Base-by-base conservation (phyloP, 2,888 invertebrate genomes). In the Cheilosia soror region DNA sequence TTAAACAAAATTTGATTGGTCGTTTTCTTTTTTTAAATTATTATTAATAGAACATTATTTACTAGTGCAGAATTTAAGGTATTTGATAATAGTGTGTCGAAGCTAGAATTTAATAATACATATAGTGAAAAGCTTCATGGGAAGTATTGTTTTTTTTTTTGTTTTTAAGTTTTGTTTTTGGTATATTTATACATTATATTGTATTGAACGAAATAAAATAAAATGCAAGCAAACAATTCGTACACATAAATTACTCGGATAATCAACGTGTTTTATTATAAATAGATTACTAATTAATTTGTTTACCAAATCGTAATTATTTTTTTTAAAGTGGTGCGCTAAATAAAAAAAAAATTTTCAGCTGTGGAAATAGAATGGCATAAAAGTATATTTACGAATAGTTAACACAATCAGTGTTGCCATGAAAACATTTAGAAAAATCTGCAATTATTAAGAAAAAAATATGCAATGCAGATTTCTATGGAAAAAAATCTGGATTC, bases 131-230 rank as follows among this genome's bases (percentile, higher is more conserved):
- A 66, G 53, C 65, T 75, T 79, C 58, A 25, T 44, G 44, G 15
- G 63, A 68, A 78, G 44, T 76, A 42, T 63, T 55, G 33, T 44
- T 55, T 69, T 40, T 63, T 51, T 11, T 60, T 71, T 53, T 71
- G 13, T 15, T 73, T 15, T 53, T 44, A 11, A 0, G 73, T 68
- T 53, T 77, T 29, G 33, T 79, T 83, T 85, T 81, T 63, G 57
- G 81, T 85, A 72, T 71, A 76, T 81, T 81, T 85, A 72, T 85
- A 81, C 72, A 81, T 71, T 79, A 53, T 79, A 71, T 53, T 57
- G 79, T 79, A 66, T 71, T 84, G 33, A 76, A 75, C 51, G 65
- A 65, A 85, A 80, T 77, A 85, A 65, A 85, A 76, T 77, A 85
- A 76, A 85, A 72, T 58, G 76, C 72, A 81, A 81, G 77, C 40